Conservation (phyloP, 2,113 vertebrate genomes). For the Antechinus stuartii region DNA sequence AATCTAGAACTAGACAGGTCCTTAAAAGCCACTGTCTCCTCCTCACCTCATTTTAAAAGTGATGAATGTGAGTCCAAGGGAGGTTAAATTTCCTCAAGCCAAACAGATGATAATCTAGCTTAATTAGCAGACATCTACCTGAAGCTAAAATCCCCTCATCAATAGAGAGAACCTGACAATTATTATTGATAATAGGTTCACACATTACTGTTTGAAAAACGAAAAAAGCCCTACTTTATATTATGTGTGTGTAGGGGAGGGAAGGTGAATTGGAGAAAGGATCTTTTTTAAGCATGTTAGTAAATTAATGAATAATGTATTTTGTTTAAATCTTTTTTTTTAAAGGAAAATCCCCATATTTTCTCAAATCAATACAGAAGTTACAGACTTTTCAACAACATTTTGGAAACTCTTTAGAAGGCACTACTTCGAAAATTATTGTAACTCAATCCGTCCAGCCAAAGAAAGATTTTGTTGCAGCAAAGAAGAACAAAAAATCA, state of each 20-base stretch:
- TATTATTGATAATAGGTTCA: not conserved
- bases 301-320: not conserved
- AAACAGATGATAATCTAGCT: not conserved
- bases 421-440: constrained; percentile 45
- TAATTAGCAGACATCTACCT: not conserved
- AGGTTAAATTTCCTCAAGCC: not conserved
- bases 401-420: constrained; percentile 56
- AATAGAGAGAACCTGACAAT: not conserved
- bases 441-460: constrained; percentile 26
- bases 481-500: constrained; percentile 47
- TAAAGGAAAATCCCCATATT: not conserved
- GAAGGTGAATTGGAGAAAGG: not conserved
- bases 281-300: not conserved
- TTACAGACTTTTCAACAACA: not conserved
- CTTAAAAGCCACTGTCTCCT: not conserved
- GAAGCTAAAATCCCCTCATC: not conserved
- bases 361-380: constrained; percentile 34
- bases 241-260: not conserved
- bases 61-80: not conserved
- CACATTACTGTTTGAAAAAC: not conserved
- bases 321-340: constrained; percentile 19
- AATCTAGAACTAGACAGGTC: not conserved
- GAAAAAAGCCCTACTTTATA: not conserved
- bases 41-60: not conserved
- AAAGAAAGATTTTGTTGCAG: constrained; percentile 18